phyloP scores from a whole-genome alignment of 2,113 vertebrate species.

The Platanista minor region DNA sequence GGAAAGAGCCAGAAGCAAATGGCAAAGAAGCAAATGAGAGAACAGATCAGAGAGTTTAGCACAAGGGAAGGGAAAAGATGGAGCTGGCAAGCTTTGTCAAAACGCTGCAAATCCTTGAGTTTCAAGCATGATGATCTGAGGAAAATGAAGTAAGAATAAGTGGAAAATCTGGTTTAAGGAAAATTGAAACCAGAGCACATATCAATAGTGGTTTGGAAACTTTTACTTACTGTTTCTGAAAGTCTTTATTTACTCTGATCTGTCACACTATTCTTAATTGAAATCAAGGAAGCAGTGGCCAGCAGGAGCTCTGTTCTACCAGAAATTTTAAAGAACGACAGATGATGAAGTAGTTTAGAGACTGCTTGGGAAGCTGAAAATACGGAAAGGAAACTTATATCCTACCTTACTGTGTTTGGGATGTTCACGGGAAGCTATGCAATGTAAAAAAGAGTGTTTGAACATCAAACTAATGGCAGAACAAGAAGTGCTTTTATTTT shows the following conservation, averaged over 20 bases:
- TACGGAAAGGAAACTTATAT: neutral
- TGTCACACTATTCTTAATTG: neutral
- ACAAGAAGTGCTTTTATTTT: constrained; percentile 72
- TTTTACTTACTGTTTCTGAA: neutral
- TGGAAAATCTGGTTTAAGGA: neutral
- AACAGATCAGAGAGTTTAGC: neutral
- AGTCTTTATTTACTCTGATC: neutral
- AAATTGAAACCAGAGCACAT: neutral
- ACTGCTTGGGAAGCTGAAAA: neutral
- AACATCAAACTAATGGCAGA: constrained; percentile 77
- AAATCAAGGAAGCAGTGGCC: neutral
- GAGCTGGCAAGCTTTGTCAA: neutral
- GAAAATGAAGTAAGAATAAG: neutral
- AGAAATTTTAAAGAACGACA: neutral
- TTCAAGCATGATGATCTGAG: neutral
- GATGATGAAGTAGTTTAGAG: neutral
- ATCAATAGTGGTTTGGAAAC: neutral
- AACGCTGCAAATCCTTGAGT: neutral
- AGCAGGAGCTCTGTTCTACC: neutral
- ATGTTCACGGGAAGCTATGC: constrained; percentile 78
- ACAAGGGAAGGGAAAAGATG: neutral
- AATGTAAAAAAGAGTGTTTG: constrained; percentile 72
- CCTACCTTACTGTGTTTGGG: neutral
- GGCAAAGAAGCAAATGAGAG: neutral
- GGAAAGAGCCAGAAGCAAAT: neutral